Evolutionary conservation across 2,888 invertebrate genomes (phyloP), one percentile per base, ranked within the genome.

Genomic region (Ochropacha duplaris): DNA sequence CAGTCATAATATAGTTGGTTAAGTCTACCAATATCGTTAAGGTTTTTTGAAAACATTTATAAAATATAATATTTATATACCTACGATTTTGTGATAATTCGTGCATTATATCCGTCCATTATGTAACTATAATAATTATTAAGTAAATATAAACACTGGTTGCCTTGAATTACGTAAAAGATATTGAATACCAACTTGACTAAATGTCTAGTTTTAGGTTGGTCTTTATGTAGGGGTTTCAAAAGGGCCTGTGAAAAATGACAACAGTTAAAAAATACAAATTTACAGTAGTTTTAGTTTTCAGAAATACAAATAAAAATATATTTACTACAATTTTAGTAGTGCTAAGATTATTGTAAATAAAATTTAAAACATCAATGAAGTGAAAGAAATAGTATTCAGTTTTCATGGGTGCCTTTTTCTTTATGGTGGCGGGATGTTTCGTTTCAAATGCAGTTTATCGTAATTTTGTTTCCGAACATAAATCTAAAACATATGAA

Each of bases 161-260:
- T 87, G 90, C 91, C 92, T 92, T 90, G 79, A 84, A 72, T 84
- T 88, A 92, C 92, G 92, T 92, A 84, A 84, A 74, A n/a, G 19
- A 44, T 31, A 31, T 2, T 71, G 63, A 68, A 59, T 68, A 58
- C 60, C 57, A 63, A 71, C 54, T 56, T 52, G 28, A 62, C n/a
- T 36, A 36, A 36, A 5, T 14, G n/a, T n/a, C 24, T 4, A 19
- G 36, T 36, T 60, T 55, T 59, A 58, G 64, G 57, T 31, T 28
- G 63, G 65, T 60, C 57, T 67, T 49, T 59, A 61, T 68, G 61
- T 70, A 62, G 71, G 66, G 57, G 52, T 56, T 61, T 60, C 31
- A 61, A 67, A 76, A 70, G 72, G 70, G 26, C 9, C 50, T 26
- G n/a, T 50, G n/a, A 50, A 16, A 14, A 50, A 2, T 24, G 24